Evolutionary conservation across 2,113 vertebrate genomes (phyloP), one percentile per base, ranked within the genome.

Genomic region (Ivindomyrus marchei): DNA sequence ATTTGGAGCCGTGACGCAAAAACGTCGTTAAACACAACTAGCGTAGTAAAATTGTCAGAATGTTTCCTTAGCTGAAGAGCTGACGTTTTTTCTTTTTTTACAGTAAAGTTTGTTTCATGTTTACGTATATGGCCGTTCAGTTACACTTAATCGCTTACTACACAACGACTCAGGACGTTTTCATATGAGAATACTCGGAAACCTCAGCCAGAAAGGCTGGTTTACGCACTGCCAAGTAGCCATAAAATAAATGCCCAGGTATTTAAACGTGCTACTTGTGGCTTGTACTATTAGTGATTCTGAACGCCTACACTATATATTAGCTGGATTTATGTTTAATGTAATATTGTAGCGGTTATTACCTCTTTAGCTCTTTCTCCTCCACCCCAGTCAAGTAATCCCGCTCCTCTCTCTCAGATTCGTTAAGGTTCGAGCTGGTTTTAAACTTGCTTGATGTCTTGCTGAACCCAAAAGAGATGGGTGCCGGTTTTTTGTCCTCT

Each of bases 381-480:
- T 96, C 96, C 24, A 97, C 94, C 88, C 94, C 96, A 0, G 94
- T 95, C 88, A 97, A 90, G 90, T 94, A 97, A 92, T 97, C 96
- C 91, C 39, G 92, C 0, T 96, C 94, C 0, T 95, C 94, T 86
- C 91, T 91, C 0, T 27, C 19, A 49, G 47, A 31, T 24, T 74
- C 89, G 11, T 93, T 92, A 0, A 42, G 88, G 4, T 58, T 58
- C 2, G 91, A 6, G 0, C 83, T 62, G 9, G 83, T 42, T 91
- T 96, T 96, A 7, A 93, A 93, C 90, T 95, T 96, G 27, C 3
- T 95, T 0, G 95, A 87, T 1, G 94, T 96, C 92, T 97, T 97
- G 21, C 94, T 96, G 80, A 97, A 97, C 39, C 96, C 95, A 91
- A 97, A 97, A 3, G 97, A 97, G 49, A 97, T 93, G 0, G 94